Conservation (phyloP, 2,113 vertebrate genomes). For the Ia io region DNA sequence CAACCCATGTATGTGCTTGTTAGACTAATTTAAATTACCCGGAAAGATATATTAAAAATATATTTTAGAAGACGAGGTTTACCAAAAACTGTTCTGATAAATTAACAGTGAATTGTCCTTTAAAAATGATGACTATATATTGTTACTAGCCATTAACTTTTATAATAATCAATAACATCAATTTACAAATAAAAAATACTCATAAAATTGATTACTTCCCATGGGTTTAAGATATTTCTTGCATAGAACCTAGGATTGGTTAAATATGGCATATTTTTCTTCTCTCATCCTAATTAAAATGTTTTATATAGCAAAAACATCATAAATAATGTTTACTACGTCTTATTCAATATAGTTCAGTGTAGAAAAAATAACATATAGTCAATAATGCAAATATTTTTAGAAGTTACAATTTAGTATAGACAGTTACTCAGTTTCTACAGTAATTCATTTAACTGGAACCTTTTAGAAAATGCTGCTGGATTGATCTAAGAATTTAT, state of each 20-base stretch:
- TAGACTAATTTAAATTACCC: conserved; percentile 11
- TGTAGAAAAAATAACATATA: conserved; percentile 41
- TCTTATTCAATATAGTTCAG: not conserved
- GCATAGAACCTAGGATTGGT: not conserved
- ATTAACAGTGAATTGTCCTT: not conserved
- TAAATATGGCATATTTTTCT: not conserved
- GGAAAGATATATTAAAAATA: conserved; percentile 22
- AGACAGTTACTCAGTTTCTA: not conserved
- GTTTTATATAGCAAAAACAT: conserved; percentile 13
- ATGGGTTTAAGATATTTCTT: not conserved
- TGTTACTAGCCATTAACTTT: not conserved
- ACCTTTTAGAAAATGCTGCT: conserved; percentile 12
- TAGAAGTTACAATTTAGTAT: conserved; percentile 23
- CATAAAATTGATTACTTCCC: conserved; percentile 23
- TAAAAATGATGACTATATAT: conserved; percentile 27
- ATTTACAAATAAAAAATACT: conserved; percentile 7
- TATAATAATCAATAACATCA: conserved; percentile 42
- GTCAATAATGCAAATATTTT: not conserved
- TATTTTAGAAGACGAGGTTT: conserved; percentile 26
- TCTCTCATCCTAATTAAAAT: not conserved
- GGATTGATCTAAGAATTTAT: conserved; percentile 24
- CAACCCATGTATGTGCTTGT: not conserved
- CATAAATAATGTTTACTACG: conserved; percentile 16
- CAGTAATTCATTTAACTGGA: conserved; percentile 10
- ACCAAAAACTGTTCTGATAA: conserved; percentile 22